Evolutionary conservation across 2,113 vertebrate species (phyloP).

Genomic region (Solea senegalensis): DNA sequence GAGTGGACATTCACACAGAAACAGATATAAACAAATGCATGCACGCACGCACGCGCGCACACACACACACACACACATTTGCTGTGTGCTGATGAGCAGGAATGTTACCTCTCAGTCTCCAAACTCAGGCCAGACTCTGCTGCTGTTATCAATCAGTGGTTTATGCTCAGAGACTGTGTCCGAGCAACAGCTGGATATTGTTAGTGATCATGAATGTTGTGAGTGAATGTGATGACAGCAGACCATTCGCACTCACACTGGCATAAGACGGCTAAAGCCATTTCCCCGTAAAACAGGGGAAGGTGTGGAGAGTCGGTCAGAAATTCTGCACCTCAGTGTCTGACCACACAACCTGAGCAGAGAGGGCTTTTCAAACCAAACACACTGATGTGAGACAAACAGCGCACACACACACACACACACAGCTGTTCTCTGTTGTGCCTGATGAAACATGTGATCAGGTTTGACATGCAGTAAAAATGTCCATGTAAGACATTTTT

Average conservation of each 20-base stretch:
- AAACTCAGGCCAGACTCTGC: conserved; percentile 26
- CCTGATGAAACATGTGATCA: too few species aligned
- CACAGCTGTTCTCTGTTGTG: too few species aligned
- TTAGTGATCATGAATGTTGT: not conserved
- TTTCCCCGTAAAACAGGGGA: not conserved
- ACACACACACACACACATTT: conserved; percentile 4
- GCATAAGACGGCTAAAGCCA: too few species aligned
- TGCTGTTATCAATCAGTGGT: conserved; percentile 15
- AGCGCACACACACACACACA: not conserved
- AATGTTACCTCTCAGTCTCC: conserved; percentile 37
- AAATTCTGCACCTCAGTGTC: conserved; percentile 5
- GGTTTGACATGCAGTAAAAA: too few species aligned
- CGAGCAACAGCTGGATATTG: conserved; percentile 79
- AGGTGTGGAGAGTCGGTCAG: not conserved
- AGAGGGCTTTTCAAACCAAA: not conserved
- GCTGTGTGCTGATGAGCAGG: conserved; percentile 39
- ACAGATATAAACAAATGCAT: too few species aligned
- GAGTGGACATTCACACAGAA: not conserved
- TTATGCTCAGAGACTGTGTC: not conserved
- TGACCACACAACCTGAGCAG: not conserved
- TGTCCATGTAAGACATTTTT: too few species aligned
- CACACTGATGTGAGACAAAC: conserved; percentile 15
- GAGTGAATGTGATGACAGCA: not conserved
- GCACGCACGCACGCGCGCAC: not conserved
- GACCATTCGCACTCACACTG: not conserved